Evolutionary conservation across 2,797 vertebrate species (phyloP).

Genomic region (Gambelia wislizenii): DNA sequence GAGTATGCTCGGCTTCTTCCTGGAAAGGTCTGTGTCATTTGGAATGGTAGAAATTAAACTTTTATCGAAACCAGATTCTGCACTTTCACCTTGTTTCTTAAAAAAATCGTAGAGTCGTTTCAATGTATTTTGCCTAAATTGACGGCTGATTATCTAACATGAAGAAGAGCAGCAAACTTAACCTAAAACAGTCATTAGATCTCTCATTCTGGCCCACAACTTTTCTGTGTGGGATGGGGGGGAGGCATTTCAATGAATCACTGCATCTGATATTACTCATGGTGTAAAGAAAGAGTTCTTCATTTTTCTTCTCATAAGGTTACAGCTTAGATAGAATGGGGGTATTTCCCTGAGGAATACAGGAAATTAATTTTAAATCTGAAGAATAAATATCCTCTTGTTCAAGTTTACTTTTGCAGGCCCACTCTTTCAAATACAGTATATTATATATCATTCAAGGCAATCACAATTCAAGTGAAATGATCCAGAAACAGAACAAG

Average conservation of each 20-base stretch:
- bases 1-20: conserved; percentile 87
- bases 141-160: conserved; percentile 86
- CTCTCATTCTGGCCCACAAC: conserved; percentile 63
- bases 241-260: conserved; percentile 72
- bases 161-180: conserved; percentile 75
- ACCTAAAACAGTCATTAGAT: conserved; percentile 76
- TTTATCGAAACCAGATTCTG: conserved; percentile 91
- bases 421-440: conserved; percentile 73
- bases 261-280: conserved; percentile 71
- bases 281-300: conserved; percentile 73
- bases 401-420: conserved; percentile 76
- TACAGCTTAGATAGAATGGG: conserved; percentile 74
- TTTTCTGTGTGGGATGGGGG: conserved; percentile 42
- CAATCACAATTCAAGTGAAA: conserved; percentile 73
- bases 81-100: conserved; percentile 88
- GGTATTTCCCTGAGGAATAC: conserved; percentile 73
- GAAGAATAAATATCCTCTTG: conserved; percentile 80
- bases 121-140: conserved; percentile 90
- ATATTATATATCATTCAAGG: conserved; percentile 69
- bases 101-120: conserved; percentile 80
- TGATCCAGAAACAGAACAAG: conserved; percentile 71
- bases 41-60: conserved; percentile 90
- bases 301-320: conserved; percentile 77
- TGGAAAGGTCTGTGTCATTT: conserved; percentile 85
- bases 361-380: conserved; percentile 86